phyloP scores from a whole-genome alignment of 2,113 vertebrate genomes.

The Nymphicus hollandicus region DNA sequence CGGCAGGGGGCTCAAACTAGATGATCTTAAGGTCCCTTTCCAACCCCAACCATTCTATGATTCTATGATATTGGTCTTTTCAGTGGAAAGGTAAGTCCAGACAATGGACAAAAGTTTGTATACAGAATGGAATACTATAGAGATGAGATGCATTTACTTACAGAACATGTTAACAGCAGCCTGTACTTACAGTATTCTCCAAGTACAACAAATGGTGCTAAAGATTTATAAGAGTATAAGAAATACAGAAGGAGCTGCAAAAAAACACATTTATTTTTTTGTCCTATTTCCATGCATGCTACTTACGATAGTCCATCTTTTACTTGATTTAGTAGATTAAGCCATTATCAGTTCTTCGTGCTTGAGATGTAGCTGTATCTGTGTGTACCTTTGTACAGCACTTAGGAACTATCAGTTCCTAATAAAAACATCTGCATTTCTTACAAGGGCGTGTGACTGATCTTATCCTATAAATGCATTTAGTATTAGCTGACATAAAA shows the following conservation, averaged over 20 bases:
- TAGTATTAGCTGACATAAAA: background rate
- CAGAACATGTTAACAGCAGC: background rate
- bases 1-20: background rate
- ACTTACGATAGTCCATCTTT: background rate
- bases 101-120: background rate
- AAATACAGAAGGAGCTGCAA: background rate
- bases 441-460: background rate
- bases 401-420: background rate
- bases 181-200: background rate
- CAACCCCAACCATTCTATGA: background rate
- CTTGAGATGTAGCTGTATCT: background rate
- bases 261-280: background rate
- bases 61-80: background rate
- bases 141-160: background rate
- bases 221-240: background rate
- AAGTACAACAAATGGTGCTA: background rate
- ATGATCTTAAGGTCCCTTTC: background rate
- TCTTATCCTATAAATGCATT: background rate
- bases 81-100: background rate
- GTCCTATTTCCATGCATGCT: background rate
- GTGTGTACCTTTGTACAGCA: background rate
- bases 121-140: background rate
- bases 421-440: background rate
- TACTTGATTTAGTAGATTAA: background rate
- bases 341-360: background rate